Evolutionary conservation across 2,113 vertebrate species (phyloP).

Genomic region (Nicator chloris): DNA sequence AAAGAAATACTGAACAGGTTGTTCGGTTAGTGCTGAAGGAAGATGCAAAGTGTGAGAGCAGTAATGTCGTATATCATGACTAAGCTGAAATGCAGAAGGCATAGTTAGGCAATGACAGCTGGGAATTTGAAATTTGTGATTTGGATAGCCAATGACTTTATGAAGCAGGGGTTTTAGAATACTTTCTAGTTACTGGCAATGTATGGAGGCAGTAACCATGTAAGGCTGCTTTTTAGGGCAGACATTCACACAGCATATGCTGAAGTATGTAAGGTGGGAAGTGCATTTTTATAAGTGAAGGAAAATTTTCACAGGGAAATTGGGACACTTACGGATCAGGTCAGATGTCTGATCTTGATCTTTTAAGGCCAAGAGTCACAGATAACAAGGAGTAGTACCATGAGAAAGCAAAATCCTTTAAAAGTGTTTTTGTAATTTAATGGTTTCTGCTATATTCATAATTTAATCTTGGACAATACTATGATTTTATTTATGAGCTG

Average conservation of each 20-base stretch:
- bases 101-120: conserved; percentile 26
- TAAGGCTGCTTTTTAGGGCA: neutral
- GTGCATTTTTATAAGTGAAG: neutral
- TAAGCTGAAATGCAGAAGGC: conserved; percentile 36
- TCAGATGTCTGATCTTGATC: neutral
- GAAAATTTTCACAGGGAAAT: neutral
- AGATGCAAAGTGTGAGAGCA: neutral
- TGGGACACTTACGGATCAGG: neutral
- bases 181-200: neutral
- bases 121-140: conserved; percentile 1
- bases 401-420: neutral
- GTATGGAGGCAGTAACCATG: neutral
- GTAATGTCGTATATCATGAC: conserved; percentile 7
- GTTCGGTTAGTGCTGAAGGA: neutral
- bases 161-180: neutral
- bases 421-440: neutral
- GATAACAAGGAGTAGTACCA: neutral
- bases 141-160: conserved; percentile 1
- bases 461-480: neutral
- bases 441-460: neutral
- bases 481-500: neutral
- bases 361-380: neutral
- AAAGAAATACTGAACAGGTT: neutral
- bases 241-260: neutral
- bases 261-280: neutral